Evolutionary conservation across 2,888 invertebrate genomes (phyloP), one percentile per base, ranked within the genome.

Genomic region (Rhagophthalmus giganteus): DNA sequence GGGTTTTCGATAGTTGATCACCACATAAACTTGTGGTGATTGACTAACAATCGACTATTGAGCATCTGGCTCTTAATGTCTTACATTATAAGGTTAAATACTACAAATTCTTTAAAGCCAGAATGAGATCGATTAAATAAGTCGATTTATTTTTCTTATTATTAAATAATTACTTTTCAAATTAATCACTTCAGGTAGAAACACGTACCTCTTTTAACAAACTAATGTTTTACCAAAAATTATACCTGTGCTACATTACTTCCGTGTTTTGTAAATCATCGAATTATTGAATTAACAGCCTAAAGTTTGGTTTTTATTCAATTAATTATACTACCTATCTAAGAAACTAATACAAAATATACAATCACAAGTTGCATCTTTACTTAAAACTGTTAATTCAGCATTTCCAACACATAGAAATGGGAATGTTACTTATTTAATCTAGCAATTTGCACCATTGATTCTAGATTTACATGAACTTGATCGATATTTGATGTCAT

Each of bases 371-470:
- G 54, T 55, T 40, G 37, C 38, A 50, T 51, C 45, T 50, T 50
- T 34, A 54, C 54, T 50, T 46, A 51, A 46, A 55, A 55, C 55
- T 55, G 55, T 55, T 51, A 53, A 52, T 57, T 54, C 46, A 50
- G 41, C 39, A 51, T 38, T 54, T 56, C 59, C 47, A 55, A 63
- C 60, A 64, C 60, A 62, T 58, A 67, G 62, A 68, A 64, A 61
- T 63, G 68, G 68, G 69, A 69, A 69, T 68, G 69, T 69, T 61
- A 65, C 64, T 67, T 65, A 64, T 60, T 57, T 61, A 56, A 56
- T 58, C 57, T 60, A 60, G 40, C 63, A 63, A 62, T 65, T 70
- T 70, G 72, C 72, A 72, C 72, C 72, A 71, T 72, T 66, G 72
- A 71, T 71, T 72, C 72, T 69, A 52, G 54, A 49, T 12, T 37